Evolutionary conservation across 2,888 invertebrate genomes (phyloP).

Genomic region (Auanema freiburgensis): DNA sequence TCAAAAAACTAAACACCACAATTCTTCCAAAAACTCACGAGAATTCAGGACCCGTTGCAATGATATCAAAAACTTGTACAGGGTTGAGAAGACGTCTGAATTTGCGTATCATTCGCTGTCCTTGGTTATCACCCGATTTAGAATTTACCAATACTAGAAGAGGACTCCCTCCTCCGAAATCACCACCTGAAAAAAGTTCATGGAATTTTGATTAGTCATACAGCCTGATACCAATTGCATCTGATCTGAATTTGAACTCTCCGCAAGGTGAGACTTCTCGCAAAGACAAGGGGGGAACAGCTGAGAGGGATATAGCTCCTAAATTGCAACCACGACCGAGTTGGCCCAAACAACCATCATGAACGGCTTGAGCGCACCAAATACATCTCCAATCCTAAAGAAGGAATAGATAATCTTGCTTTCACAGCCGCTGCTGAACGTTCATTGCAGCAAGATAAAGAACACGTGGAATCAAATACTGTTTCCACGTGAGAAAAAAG

Average conservation of each 20-base stretch:
- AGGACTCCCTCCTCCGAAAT: slow-evolving; percentile 68
- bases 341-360: slow-evolving; percentile 68
- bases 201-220: slow-evolving; percentile 1
- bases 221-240: slow-evolving; percentile 34
- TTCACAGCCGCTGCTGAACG: no score
- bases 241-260: slow-evolving; percentile 27
- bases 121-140: slow-evolving; percentile 96
- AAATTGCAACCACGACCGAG: slow-evolving; percentile 80
- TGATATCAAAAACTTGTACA: slow-evolving; percentile 94
- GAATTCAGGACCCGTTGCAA: slow-evolving; percentile 80
- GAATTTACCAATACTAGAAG: slow-evolving; percentile 95
- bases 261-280: slow-evolving; percentile 30
- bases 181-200: slow-evolving; percentile 25
- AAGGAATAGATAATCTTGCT: no score
- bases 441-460: no score
- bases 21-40: slow-evolving; percentile 70
- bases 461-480: no score
- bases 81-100: slow-evolving; percentile 91
- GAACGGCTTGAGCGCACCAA: slow-evolving; percentile 86
- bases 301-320: slow-evolving; percentile 84
- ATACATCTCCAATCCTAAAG: slow-evolving; percentile 91
- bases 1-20: background rate
- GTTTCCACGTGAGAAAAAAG: no score
- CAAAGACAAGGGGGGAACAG: slow-evolving; percentile 89
- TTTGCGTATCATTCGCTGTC: slow-evolving; percentile 88